phyloP scores from a whole-genome alignment of 2,113 vertebrate species.

The Urocolius indicus region DNA sequence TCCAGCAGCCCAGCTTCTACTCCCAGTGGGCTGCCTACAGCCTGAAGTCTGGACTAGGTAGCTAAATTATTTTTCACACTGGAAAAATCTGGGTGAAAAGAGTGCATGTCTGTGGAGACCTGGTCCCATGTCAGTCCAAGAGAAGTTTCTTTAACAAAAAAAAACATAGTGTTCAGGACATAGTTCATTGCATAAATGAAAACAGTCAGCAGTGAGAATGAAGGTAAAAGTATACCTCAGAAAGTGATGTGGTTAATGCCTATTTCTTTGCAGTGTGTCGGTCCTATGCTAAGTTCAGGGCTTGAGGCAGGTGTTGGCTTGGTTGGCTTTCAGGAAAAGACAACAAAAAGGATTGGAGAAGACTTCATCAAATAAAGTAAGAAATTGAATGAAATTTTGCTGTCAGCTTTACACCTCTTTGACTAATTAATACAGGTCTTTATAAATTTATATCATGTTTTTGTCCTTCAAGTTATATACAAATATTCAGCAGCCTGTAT shows the following conservation, averaged over 20 bases:
- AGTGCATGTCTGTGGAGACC: neutral
- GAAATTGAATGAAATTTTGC: too few species aligned
- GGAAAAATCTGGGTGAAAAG: neutral
- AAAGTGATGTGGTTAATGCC: neutral
- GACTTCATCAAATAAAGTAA: neutral
- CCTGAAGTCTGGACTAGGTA: neutral
- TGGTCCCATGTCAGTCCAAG: neutral
- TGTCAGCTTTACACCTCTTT: neutral
- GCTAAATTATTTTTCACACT: neutral
- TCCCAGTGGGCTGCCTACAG: neutral
- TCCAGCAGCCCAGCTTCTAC: neutral
- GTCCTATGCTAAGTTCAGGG: neutral
- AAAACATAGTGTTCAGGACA: accelerated
- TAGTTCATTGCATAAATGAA: neutral
- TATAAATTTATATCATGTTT: neutral
- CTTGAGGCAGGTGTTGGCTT: neutral
- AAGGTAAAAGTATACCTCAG: neutral
- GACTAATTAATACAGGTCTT: neutral
- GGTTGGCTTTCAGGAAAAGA: neutral
- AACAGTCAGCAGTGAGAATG: neutral
- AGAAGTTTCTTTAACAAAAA: neutral
- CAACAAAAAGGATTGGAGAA: neutral
- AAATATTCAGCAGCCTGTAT: neutral
- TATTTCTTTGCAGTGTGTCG: neutral
- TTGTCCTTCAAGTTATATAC: neutral